Evolutionary conservation across 1,140 invertebrate genomes (phyloP).

Genomic region (Macrostomum lignano): DNA sequence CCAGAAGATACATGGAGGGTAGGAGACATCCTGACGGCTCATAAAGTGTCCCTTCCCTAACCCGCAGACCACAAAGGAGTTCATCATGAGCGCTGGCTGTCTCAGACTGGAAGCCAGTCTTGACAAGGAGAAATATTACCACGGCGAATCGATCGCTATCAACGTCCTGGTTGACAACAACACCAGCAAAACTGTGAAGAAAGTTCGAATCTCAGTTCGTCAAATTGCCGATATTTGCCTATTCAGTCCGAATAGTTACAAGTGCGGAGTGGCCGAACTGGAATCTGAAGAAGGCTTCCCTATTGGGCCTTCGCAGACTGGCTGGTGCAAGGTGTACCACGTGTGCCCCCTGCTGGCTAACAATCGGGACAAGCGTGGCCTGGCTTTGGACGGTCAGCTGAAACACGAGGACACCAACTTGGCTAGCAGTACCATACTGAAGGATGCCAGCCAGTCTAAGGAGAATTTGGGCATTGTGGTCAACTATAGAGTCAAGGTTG

Average conservation of each 20-base stretch:
- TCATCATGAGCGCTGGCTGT: conserved; percentile 59
- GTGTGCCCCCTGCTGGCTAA: conserved; percentile 70
- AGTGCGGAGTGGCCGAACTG: conserved; percentile 62
- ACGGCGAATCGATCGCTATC: conserved; percentile 83
- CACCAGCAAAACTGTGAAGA: conserved; percentile 91
- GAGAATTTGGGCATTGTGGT: conserved; percentile 71
- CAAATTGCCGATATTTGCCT: conserved; percentile 96
- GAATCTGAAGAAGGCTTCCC: conserved; percentile 61
- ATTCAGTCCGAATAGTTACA: conserved; percentile 93
- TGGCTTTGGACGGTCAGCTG: conserved; percentile 85
- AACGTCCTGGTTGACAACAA: conserved; percentile 98
- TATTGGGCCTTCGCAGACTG: conserved; percentile 46
- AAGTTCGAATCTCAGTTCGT: conserved; percentile 74
- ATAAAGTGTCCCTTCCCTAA: too few species aligned
- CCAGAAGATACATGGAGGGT: too few species aligned
- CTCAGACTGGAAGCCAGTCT: conserved; percentile 56
- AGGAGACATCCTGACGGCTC: too few species aligned
- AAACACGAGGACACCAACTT: conserved; percentile 99
- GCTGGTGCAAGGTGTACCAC: conserved; percentile 91
- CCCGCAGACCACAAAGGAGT: conserved; percentile 62
- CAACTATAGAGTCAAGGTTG: conserved; percentile 94
- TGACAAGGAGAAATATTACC: conserved; percentile 64
- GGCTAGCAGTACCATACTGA: conserved; percentile 83
- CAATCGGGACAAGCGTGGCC: conserved; percentile 92
- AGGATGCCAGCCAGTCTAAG: too few species aligned